Percentiles rank a stretch among this genome's conserved stretches.
Conservation (phyloP, 2,888 invertebrate genomes). For the Pachycephus smyrnensis region DNA sequence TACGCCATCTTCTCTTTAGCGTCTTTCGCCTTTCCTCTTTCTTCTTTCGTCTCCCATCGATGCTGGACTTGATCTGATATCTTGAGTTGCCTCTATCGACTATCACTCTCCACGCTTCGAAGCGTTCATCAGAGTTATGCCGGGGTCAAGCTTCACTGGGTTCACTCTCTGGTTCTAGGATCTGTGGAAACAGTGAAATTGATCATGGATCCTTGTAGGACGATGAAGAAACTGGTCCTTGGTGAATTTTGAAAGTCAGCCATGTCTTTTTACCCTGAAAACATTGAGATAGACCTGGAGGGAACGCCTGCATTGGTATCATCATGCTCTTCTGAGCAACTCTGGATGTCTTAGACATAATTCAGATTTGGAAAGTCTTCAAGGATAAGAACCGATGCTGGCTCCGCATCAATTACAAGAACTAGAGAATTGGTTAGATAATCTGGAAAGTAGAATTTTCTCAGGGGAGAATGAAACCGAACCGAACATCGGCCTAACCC, state of each 20-base stretch:
- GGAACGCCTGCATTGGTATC: neutral
- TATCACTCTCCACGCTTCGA: constrained; percentile 40
- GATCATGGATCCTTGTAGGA: neutral
- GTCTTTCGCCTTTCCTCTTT: constrained; percentile 23
- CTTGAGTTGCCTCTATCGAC: constrained; percentile 47
- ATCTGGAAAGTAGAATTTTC: constrained; percentile 5
- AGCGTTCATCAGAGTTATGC: constrained; percentile 43
- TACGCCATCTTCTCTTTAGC: constrained; percentile 51
- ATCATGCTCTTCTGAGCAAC: neutral
- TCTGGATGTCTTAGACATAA: neutral
- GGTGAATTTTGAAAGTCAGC: neutral
- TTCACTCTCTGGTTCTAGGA: neutral
- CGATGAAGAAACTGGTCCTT: neutral
- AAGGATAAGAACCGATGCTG: neutral
- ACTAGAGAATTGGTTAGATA: neutral
- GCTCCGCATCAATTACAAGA: neutral
- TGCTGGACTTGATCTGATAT: constrained; percentile 50
- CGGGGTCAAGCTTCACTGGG: constrained; percentile 40
- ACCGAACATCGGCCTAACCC: constrained; percentile 33
- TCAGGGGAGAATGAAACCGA: neutral
- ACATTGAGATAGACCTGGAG: neutral
- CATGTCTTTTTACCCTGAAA: neutral
- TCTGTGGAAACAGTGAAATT: neutral
- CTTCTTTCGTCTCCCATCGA: constrained; percentile 28
- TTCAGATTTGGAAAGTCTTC: neutral